Evolutionary conservation across 2,888 invertebrate genomes (phyloP).

Genomic region (Brachyptera risi): DNA sequence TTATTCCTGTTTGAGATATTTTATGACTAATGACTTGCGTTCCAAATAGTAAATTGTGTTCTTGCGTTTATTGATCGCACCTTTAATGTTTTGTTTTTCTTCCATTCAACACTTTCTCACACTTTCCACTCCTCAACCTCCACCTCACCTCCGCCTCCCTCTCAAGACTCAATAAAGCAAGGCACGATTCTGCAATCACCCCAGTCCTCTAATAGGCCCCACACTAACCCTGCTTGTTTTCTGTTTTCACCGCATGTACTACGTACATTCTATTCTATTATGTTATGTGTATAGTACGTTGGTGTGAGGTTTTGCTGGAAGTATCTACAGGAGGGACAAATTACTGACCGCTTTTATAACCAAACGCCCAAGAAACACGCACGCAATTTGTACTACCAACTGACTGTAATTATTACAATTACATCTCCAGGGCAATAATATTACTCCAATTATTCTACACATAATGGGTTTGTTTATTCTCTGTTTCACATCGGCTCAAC

Average conservation of each 20-base stretch:
- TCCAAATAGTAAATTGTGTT: background rate
- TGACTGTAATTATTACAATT: no score
- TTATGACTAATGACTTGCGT: background rate
- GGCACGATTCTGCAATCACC: background rate
- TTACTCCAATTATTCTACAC: no score
- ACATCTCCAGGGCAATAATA: no score
- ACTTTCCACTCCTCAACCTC: background rate
- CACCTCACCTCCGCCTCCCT: background rate
- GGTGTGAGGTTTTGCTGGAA: no score
- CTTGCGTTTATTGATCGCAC: background rate
- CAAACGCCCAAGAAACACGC: background rate
- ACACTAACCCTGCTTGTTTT: background rate
- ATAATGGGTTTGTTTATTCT: no score
- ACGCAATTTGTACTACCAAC: background rate
- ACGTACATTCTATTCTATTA: background rate
- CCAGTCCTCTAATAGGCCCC: background rate
- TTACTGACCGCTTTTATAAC: background rate
- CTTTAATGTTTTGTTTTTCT: constrained; percentile 14
- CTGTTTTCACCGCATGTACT: background rate
- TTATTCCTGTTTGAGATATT: background rate
- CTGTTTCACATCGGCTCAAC: no score
- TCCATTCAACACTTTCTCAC: constrained; percentile 7
- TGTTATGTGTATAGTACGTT: no score
- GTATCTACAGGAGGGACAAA: background rate
- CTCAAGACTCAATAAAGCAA: background rate